These are phyloP conservation scores for Plestiodon gilberti DNA, from an alignment of 2,113 vertebrate genomes.

Conservation along the genomic window DNA sequence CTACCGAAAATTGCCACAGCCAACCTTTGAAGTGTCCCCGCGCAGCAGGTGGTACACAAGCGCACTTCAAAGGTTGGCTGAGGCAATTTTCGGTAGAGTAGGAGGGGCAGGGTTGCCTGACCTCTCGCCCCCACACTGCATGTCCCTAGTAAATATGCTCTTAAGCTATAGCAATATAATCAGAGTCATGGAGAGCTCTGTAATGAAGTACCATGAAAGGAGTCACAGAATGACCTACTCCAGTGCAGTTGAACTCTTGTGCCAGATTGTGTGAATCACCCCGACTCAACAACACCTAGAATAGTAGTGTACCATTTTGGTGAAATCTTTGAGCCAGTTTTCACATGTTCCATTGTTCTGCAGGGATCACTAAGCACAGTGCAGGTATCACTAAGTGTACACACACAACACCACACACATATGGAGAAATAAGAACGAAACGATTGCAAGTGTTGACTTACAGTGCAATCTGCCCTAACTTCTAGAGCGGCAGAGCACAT, in stretches of 20 bases:
- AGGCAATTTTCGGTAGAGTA: too few species aligned
- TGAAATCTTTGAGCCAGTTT: not conserved
- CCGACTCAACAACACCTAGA: too few species aligned
- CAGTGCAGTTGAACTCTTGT: not conserved
- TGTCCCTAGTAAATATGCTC: too few species aligned
- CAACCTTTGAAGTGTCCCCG: too few species aligned
- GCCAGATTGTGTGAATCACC: too few species aligned
- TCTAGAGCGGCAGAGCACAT: too few species aligned
- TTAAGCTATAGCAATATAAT: not conserved
- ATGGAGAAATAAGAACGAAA: not conserved
- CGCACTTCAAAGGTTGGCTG: too few species aligned
- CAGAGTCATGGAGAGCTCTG: not conserved
- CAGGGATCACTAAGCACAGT: not conserved
- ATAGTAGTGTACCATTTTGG: not conserved
- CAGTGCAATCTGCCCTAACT: too few species aligned
- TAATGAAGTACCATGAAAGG: not conserved
- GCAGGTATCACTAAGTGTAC: not conserved
- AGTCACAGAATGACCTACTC: not conserved
- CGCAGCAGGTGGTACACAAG: too few species aligned
- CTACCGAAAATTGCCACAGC: too few species aligned
- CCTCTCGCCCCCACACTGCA: too few species aligned
- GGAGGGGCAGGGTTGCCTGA: too few species aligned
- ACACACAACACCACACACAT: not conserved
- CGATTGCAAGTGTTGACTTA: not conserved
- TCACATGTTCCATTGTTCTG: not conserved